Evolutionary conservation across 1,140 invertebrate genomes (phyloP).

Genomic region (Drosophila ohnishii): DNA sequence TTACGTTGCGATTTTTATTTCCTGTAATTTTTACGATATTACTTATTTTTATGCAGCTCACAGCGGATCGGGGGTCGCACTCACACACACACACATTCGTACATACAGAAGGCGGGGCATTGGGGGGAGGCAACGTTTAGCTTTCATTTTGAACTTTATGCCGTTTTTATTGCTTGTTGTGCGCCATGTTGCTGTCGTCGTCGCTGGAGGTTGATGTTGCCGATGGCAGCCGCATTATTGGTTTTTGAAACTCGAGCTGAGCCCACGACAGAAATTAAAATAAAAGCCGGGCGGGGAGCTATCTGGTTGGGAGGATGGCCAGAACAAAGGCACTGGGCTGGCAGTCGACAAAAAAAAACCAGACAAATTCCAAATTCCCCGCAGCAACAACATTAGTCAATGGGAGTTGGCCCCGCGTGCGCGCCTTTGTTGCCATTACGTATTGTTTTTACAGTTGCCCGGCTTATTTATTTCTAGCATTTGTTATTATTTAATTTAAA

Average conservation of each 20-base stretch:
- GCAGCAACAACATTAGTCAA: constrained; percentile 52
- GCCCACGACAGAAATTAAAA: constrained; percentile 72
- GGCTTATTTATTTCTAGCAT: constrained; percentile 65
- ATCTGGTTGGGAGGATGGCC: constrained; percentile 21
- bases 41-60: constrained; percentile 80
- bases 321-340: constrained; percentile 27
- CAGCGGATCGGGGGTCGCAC: constrained; percentile 41
- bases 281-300: constrained; percentile 37
- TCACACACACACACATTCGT: not conserved
- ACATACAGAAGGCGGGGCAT: constrained; percentile 2
- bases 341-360: constrained; percentile 5
- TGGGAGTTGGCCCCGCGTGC: constrained; percentile 44
- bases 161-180: constrained; percentile 69
- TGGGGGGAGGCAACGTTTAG: constrained; percentile 54
- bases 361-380: constrained; percentile 33
- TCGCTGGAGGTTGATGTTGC: constrained; percentile 30
- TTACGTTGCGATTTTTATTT: constrained; percentile 81
- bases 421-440: constrained; percentile 54
- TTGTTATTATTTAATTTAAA: constrained; percentile 80
- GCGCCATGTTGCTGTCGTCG: constrained; percentile 50
- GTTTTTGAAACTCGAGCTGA: constrained; percentile 66
- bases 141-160: constrained; percentile 80
- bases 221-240: constrained; percentile 66
- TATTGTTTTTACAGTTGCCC: constrained; percentile 78
- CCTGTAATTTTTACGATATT: constrained; percentile 81